Evolutionary conservation across 2,888 invertebrate genomes (phyloP), one percentile per base, ranked within the genome.

Genomic region (Drosophila peninsularis): DNA sequence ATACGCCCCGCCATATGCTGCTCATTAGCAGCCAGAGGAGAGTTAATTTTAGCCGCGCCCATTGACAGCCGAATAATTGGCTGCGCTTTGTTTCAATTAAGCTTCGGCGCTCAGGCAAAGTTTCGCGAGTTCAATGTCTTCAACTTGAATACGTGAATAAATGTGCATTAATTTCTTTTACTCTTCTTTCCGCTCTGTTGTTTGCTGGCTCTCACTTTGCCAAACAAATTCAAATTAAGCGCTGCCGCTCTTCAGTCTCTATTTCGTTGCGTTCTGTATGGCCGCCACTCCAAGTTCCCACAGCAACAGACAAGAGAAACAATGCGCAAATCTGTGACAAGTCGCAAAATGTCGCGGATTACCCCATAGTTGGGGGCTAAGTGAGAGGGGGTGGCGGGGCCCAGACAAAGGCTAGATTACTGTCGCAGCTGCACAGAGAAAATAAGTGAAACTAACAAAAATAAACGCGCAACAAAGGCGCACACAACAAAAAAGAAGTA

Each of bases 211-310:
- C 68, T 79, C 79, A 68, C 56, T 65, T 73, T 69, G 57, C 44
- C 65, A 75, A 82, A 64, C 73, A 82, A 84, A 79, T 82, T 74
- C 77, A 82, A 81, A 87, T 81, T 79, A 79, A 74, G 73, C 71
- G 62, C 68, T 73, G 69, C 57, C 61, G 61, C 61, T 62, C 39
- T 55, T 34, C 30, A 57, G 74, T 53, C 61, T 62, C 56, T 56
- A 19, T 62, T 53, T 55, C 56, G n/a, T 45, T 67, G n/a, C 44
- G 53, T 71, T 69, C 50, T 50, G 13, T 19, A 47, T 27, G 21
- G 24, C 42, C 44, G 34, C 32, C 53, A 42, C 54, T 53, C 62
- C 45, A 61, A 68, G 71, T 62, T 82, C 64, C 50, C 75, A 63
- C 63, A 66, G 62, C 66, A 71, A 72, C 49, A 19, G 47, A 47